Conservation (phyloP, 2,888 invertebrate species). For the Tipula vernalis region DNA sequence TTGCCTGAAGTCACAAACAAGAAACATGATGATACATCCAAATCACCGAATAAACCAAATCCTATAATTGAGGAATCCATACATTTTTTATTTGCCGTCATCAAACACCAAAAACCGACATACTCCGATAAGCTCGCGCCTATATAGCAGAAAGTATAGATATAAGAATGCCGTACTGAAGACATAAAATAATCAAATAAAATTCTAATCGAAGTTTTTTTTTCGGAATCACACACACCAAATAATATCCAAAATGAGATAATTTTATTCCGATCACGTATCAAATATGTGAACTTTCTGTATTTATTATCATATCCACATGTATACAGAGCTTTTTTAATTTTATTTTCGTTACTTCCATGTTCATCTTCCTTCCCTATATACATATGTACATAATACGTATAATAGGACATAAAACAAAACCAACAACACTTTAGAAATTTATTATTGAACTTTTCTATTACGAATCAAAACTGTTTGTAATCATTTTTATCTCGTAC, state of each 20-base stretch:
- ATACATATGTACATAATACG: no score
- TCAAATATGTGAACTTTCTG: background rate
- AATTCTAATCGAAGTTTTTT: background rate
- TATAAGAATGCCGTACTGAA: background rate
- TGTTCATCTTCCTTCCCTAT: background rate
- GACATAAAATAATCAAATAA: background rate
- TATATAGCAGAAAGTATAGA: background rate
- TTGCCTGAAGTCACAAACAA: background rate
- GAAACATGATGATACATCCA: background rate
- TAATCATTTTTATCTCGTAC: background rate
- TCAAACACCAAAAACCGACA: background rate
- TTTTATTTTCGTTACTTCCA: background rate
- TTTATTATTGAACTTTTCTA: background rate
- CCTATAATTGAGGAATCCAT: background rate
- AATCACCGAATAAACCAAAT: background rate
- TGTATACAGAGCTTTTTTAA: background rate
- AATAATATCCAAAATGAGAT: background rate
- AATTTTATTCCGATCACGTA: background rate
- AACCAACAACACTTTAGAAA: background rate
- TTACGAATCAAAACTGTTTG: background rate
- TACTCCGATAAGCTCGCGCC: background rate
- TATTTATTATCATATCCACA: background rate
- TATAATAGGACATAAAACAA: background rate
- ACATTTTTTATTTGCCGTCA: background rate
- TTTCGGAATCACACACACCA: background rate